Conservation (phyloP, 2,113 vertebrate species). For the Smithornis capensis region DNA sequence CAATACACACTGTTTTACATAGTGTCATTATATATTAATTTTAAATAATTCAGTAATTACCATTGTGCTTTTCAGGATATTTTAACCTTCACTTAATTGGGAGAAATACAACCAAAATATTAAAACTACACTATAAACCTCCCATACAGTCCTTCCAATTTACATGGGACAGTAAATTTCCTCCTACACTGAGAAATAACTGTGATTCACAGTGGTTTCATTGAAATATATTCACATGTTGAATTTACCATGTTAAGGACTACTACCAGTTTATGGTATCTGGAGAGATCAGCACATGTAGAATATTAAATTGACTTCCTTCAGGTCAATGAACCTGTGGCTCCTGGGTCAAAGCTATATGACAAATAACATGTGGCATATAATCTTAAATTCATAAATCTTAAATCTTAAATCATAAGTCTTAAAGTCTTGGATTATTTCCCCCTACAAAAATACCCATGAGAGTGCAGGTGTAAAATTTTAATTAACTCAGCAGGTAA, state of each 20-base stretch:
- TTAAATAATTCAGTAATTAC: not conserved
- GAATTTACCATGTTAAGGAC: not conserved
- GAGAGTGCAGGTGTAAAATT: conserved; percentile 23
- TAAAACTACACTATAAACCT: not conserved
- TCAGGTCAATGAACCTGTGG: not conserved
- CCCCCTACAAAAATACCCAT: not conserved
- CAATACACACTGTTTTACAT: not conserved
- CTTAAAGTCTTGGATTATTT: not conserved
- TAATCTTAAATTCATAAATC: no score
- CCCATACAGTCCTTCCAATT: not conserved
- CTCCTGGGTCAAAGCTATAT: not conserved
- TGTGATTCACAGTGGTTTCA: not conserved
- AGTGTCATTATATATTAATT: not conserved
- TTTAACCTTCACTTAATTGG: not conserved
- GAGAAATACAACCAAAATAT: not conserved
- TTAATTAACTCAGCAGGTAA: conserved; percentile 36
- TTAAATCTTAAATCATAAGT: no score
- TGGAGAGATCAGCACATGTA: not conserved
- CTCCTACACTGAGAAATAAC: not conserved
- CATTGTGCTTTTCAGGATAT: not conserved
- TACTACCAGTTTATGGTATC: not conserved
- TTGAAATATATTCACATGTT: not conserved
- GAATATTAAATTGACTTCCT: not conserved
- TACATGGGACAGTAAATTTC: not conserved
- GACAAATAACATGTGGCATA: not conserved